Evolutionary conservation across 2,113 vertebrate genomes (phyloP).

Genomic region (Ictidomys tridecemlineatus): DNA sequence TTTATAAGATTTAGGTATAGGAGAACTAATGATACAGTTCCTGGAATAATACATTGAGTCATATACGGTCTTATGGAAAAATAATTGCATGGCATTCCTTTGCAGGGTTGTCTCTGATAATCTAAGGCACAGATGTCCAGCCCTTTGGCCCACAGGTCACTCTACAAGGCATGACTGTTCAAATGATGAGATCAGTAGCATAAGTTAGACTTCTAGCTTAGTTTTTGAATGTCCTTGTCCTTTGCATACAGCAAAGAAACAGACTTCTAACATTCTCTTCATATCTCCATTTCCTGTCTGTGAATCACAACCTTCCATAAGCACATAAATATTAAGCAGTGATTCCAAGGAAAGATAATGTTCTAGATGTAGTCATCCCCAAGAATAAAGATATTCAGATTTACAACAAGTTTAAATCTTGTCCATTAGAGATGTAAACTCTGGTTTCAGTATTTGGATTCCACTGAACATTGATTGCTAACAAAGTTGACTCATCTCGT

Average conservation of each 20-base stretch:
- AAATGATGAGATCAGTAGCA: not conserved
- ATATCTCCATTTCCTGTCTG: not conserved
- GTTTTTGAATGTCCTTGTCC: not conserved
- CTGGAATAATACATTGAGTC: constrained; percentile 33
- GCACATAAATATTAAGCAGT: not conserved
- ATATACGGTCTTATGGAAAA: not conserved
- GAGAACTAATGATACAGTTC: constrained; percentile 28
- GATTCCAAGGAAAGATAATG: not conserved
- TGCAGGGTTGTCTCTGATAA: not conserved
- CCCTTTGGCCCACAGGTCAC: not conserved
- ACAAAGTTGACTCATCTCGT: not conserved
- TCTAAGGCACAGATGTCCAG: not conserved
- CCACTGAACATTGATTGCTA: not conserved
- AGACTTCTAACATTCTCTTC: not conserved
- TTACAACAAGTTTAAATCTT: not conserved
- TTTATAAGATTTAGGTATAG: constrained; percentile 48
- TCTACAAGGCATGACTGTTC: not conserved
- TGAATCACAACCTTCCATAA: constrained; percentile 24
- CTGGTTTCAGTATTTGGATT: not conserved
- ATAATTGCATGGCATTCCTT: not conserved
- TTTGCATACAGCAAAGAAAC: constrained; percentile 48
- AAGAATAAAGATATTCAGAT: not conserved
- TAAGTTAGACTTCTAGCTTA: not conserved
- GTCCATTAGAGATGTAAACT: not conserved
- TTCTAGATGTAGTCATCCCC: not conserved